phyloP scores from a whole-genome alignment of 1,140 invertebrate genomes.

The Dolichoris vasculosae region DNA sequence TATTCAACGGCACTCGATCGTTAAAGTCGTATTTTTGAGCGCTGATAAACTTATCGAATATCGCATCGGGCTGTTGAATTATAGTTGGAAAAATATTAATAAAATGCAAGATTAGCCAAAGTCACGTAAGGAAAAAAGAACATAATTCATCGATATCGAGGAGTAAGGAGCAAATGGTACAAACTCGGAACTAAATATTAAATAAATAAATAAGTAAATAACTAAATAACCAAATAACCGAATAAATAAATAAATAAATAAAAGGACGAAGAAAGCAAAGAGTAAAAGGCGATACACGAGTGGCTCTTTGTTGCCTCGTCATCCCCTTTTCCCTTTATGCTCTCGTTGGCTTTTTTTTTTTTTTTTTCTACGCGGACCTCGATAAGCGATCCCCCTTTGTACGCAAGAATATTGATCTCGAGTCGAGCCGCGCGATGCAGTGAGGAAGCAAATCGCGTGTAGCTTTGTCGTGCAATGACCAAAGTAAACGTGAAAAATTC shows the following conservation, averaged over 20 bases:
- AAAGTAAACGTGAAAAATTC: slow-evolving; percentile 46
- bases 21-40: too few relatives aligned
- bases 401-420: slow-evolving; percentile 59
- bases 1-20: too few relatives aligned
- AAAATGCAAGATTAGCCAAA: neutral
- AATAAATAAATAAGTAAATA: slow-evolving; percentile 31
- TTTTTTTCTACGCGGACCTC: slow-evolving; percentile 44
- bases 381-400: slow-evolving; percentile 58
- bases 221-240: too few relatives aligned
- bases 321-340: slow-evolving; percentile 50
- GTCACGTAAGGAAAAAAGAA: too few relatives aligned
- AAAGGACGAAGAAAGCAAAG: too few relatives aligned
- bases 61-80: too few relatives aligned
- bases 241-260: too few relatives aligned
- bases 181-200: slow-evolving; percentile 1
- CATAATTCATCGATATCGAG: neutral
- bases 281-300: neutral
- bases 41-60: neutral
- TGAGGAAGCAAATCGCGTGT: slow-evolving; percentile 57
- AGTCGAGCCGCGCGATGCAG: slow-evolving; percentile 27
- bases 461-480: slow-evolving; percentile 27
- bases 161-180: neutral
- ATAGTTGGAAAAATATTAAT: neutral
- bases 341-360: slow-evolving; percentile 35
- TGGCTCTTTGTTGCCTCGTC: slow-evolving; percentile 41